These are phyloP conservation scores for Calcarius lapponicus DNA, from an alignment of 2,797 vertebrate genomes.

Conservation along the genomic window DNA sequence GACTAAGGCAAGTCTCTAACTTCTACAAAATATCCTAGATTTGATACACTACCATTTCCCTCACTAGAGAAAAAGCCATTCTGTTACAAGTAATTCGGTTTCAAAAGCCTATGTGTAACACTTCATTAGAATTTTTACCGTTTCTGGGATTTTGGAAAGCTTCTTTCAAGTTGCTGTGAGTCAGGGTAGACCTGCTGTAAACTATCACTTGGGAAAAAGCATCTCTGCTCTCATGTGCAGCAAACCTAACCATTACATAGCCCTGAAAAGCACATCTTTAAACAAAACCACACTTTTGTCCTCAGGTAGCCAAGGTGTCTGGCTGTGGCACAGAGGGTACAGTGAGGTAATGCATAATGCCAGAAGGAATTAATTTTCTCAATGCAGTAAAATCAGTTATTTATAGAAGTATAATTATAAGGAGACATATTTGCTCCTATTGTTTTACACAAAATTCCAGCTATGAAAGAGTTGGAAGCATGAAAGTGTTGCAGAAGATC, in stretches of 20 bases:
- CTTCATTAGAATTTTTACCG: neutral
- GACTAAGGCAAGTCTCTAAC: neutral
- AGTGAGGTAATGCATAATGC: neutral
- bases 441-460: neutral
- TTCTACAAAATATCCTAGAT: neutral
- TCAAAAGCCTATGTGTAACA: neutral
- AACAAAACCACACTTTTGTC: neutral
- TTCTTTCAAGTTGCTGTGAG: neutral
- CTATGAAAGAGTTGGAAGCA: neutral
- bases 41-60: neutral
- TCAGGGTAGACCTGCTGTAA: neutral
- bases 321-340: neutral
- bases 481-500: neutral
- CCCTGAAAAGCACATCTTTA: neutral
- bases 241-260: neutral
- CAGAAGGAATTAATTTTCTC: neutral
- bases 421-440: neutral
- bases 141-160: neutral
- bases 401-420: neutral
- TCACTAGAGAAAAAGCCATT: neutral
- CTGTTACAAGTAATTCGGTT: neutral
- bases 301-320: neutral
- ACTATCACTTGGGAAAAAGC: neutral
- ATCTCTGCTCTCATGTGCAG: neutral
- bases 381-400: neutral